These are phyloP conservation scores for Thysanoteuthis rhombus DNA, from an alignment of 2,888 invertebrate genomes.

Conservation along the genomic window DNA sequence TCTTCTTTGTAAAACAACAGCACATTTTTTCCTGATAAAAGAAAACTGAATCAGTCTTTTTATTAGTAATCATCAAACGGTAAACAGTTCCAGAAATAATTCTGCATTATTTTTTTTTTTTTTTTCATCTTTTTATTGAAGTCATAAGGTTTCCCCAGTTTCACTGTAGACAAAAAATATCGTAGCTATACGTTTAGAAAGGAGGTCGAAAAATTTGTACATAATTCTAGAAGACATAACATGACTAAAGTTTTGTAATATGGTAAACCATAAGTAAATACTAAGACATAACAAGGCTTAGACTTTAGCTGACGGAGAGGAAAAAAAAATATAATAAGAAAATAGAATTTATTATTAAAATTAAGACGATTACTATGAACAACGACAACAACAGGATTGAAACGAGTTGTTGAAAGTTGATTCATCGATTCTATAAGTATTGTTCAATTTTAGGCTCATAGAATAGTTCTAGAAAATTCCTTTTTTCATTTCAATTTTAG, in stretches of 20 bases:
- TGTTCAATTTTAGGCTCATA: too few species aligned
- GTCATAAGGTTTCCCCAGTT: not conserved
- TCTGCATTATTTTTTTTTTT: not conserved
- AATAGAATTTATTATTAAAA: not conserved
- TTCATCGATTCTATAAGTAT: not conserved
- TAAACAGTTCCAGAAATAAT: not conserved
- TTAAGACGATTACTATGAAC: not conserved
- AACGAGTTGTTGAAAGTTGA: not conserved
- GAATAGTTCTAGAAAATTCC: too few species aligned
- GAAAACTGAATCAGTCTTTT: not conserved
- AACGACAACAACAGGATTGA: not conserved
- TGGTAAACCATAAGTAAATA: not conserved
- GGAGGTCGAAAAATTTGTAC: not conserved
- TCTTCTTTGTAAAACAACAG: not conserved
- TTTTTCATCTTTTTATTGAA: not conserved
- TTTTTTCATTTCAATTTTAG: too few species aligned
- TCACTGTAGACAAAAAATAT: conserved; percentile 1
- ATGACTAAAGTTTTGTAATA: not conserved
- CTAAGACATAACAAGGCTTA: not conserved
- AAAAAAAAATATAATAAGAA: not conserved
- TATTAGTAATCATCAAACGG: not conserved
- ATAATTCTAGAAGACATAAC: not conserved
- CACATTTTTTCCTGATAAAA: not conserved
- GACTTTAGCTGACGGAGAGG: not conserved
- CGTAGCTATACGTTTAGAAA: not conserved